phyloP scores from a whole-genome alignment of 2,113 vertebrate species.

The Nyctibius bracteatus region DNA sequence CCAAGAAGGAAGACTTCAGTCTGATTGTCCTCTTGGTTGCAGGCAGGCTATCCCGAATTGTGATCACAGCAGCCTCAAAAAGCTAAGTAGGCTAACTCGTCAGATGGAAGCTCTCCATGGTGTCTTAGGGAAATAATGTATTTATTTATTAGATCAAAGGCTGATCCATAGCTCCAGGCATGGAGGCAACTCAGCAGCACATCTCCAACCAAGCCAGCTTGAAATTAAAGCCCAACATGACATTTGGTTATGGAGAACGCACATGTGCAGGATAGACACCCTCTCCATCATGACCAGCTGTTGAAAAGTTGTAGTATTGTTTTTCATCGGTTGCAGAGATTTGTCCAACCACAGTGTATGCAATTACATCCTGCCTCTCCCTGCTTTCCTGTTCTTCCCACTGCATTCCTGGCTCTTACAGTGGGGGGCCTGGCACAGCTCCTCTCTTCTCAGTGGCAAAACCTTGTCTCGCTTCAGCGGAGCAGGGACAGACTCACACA shows the following conservation, averaged over 20 bases:
- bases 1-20: neutral
- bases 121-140: neutral
- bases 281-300: neutral
- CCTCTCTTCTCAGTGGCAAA: neutral
- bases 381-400: neutral
- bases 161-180: neutral
- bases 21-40: neutral
- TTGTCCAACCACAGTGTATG: neutral
- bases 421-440: neutral
- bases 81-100: neutral
- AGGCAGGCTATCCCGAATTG: neutral
- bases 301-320: neutral
- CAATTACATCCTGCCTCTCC: neutral
- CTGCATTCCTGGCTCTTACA: neutral
- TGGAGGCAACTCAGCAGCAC: neutral
- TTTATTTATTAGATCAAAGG: neutral
- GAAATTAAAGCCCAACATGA: neutral
- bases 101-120: neutral
- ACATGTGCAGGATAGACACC: neutral
- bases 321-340: neutral
- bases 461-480: neutral
- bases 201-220: neutral
- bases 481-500: neutral
- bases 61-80: neutral
- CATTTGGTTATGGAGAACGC: neutral